phyloP scores from a whole-genome alignment of 1,140 invertebrate species.

The Babylonia areolata region DNA sequence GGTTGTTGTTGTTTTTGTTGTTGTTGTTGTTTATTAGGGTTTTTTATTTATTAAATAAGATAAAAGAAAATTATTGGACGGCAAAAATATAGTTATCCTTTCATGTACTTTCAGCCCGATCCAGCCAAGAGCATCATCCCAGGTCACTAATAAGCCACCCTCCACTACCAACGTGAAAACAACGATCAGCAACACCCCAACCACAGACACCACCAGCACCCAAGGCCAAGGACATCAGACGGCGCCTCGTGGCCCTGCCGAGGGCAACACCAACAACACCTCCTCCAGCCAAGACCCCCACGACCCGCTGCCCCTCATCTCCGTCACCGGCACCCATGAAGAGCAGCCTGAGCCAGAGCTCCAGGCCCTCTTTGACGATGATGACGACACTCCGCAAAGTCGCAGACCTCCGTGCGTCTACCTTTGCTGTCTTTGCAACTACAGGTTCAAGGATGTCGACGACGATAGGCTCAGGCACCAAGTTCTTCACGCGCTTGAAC shows the following conservation, averaged over 20 bases:
- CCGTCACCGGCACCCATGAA: not conserved
- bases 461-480: not conserved
- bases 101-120: not conserved
- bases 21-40: no score
- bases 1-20: no score
- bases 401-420: not conserved
- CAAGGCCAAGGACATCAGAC: not conserved
- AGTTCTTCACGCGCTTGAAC: constrained; percentile 13
- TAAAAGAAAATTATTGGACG: no score
- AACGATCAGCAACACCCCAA: not conserved
- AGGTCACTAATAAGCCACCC: no score
- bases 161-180: no score
- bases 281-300: not conserved
- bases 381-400: not conserved
- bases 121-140: not conserved
- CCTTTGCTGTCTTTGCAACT: not conserved
- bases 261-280: not conserved
- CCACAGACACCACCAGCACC: not conserved
- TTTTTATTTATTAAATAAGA: no score
- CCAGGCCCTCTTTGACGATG: not conserved
- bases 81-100: no score
- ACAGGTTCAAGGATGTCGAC: not conserved
- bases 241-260: no score
- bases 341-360: constrained; percentile 16
- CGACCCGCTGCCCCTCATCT: constrained; percentile 5